Percentiles rank a stretch among this genome's conserved stretches.
Conservation (phyloP, 2,797 vertebrate genomes). For the Chromobotia macracanthus region DNA sequence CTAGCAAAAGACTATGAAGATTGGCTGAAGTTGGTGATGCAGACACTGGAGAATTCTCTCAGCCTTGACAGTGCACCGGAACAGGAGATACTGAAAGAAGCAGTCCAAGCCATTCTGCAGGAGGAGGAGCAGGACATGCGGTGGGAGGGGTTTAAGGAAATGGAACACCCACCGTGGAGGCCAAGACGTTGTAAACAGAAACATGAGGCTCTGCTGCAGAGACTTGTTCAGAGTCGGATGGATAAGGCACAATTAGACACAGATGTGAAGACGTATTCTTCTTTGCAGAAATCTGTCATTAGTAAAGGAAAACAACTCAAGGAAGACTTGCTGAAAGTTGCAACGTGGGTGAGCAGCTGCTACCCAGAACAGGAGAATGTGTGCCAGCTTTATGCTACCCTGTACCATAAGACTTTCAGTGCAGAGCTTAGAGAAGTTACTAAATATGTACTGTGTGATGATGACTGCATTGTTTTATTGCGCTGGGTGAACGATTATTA, state of each 20-base stretch:
- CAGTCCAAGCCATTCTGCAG: constrained; percentile 76
- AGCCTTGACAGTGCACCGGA: constrained; percentile 25
- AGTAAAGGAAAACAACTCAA: constrained; percentile 80
- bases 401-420: constrained; percentile 81
- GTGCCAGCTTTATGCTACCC: constrained; percentile 79
- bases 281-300: constrained; percentile 70
- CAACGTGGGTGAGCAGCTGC: constrained; percentile 72
- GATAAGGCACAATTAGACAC: constrained; percentile 30
- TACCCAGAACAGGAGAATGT: constrained; percentile 82
- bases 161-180: constrained; percentile 62
- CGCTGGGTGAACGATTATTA: constrained; percentile 84
- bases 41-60: constrained; percentile 72
- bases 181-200: constrained; percentile 74
- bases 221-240: constrained; percentile 74
- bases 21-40: constrained; percentile 69
- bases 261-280: constrained; percentile 58
- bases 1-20: constrained; percentile 64
- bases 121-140: constrained; percentile 81
- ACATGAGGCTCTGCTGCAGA: constrained; percentile 74
- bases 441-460: constrained; percentile 77
- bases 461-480: constrained; percentile 80
- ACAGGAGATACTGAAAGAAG: constrained; percentile 73
- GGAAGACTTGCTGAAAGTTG: constrained; percentile 82
- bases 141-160: constrained; percentile 47
- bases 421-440: constrained; percentile 67